phyloP scores from a whole-genome alignment of 2,888 invertebrate species.

The Drosophila kambysellisi region DNA sequence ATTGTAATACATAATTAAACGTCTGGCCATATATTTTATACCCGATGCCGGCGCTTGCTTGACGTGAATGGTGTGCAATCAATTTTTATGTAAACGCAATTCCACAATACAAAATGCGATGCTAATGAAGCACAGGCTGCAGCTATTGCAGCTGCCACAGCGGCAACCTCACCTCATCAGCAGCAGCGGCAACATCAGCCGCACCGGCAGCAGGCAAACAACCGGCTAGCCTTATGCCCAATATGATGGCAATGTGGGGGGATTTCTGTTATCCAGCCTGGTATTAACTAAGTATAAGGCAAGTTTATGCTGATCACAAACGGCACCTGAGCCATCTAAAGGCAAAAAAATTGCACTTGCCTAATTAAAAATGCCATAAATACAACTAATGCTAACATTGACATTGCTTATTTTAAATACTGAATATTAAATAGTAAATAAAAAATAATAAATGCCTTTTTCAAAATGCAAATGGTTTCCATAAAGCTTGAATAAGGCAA shows the following conservation, averaged over 20 bases:
- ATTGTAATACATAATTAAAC: slow-evolving; percentile 65
- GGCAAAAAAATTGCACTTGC: slow-evolving; percentile 48
- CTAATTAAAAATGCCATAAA: slow-evolving; percentile 77
- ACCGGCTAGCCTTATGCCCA: slow-evolving; percentile 63
- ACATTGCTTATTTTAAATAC: slow-evolving; percentile 46
- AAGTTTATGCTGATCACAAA: slow-evolving; percentile 44
- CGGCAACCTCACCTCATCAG: background rate
- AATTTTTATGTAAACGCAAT: slow-evolving; percentile 70
- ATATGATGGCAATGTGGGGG: slow-evolving; percentile 32
- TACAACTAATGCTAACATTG: slow-evolving; percentile 38
- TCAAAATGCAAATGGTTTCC: slow-evolving; percentile 47
- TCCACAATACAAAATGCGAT: slow-evolving; percentile 66
- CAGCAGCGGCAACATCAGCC: background rate
- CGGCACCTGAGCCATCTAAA: slow-evolving; percentile 41
- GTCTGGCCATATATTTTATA: slow-evolving; percentile 56
- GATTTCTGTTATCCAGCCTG: slow-evolving; percentile 23
- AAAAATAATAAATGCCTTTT: slow-evolving; percentile 55
- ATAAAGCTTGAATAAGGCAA: slow-evolving; percentile 50
- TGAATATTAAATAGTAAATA: slow-evolving; percentile 26
- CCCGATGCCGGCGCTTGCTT: slow-evolving; percentile 50
- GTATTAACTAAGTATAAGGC: slow-evolving; percentile 42
- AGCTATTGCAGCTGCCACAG: slow-evolving; percentile 36
- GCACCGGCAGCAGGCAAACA: slow-evolving; percentile 16
- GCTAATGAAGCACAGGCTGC: slow-evolving; percentile 65
- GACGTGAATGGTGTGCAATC: slow-evolving; percentile 61